Evolutionary conservation across 2,888 invertebrate species (phyloP).

Genomic region (Cybosia mesomella): DNA sequence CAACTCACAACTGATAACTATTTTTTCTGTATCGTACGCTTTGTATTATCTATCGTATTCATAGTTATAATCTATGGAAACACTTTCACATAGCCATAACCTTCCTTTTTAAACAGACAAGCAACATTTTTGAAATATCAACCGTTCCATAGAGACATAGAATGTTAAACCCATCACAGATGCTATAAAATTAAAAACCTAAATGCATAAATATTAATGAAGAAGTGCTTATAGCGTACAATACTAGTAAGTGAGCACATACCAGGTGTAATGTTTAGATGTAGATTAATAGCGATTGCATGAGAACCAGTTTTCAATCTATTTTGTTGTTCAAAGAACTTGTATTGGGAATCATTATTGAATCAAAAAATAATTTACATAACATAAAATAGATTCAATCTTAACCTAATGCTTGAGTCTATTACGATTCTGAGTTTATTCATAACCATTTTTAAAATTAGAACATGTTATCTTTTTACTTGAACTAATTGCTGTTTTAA

Average conservation of each 20-base stretch:
- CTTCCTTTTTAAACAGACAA: not conserved
- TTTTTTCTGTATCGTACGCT: not conserved
- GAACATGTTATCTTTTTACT: not conserved
- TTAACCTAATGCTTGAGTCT: not conserved
- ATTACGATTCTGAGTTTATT: not conserved
- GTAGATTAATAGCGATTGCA: slow-evolving; percentile 46
- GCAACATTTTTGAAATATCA: not conserved
- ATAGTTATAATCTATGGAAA: not conserved
- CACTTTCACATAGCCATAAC: not conserved
- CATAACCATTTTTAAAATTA: not conserved
- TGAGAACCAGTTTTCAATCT: slow-evolving; percentile 31
- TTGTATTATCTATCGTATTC: not conserved
- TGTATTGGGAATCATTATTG: slow-evolving; percentile 14
- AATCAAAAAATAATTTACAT: not conserved
- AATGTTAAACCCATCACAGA: slow-evolving; percentile 27
- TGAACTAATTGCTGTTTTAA: slow-evolving; percentile 3
- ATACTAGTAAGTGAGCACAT: slow-evolving; percentile 59
- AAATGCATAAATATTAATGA: slow-evolving; percentile 11
- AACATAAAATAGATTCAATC: not conserved
- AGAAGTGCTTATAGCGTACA: slow-evolving; percentile 40
- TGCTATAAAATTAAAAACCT: slow-evolving; percentile 8
- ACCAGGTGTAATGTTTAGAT: slow-evolving; percentile 62
- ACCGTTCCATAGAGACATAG: not conserved
- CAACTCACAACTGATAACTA: too few relatives aligned
- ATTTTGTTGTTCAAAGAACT: slow-evolving; percentile 42